Evolutionary conservation across 2,797 vertebrate genomes (phyloP).

Genomic region (Erpetoichthys calabaricus): DNA sequence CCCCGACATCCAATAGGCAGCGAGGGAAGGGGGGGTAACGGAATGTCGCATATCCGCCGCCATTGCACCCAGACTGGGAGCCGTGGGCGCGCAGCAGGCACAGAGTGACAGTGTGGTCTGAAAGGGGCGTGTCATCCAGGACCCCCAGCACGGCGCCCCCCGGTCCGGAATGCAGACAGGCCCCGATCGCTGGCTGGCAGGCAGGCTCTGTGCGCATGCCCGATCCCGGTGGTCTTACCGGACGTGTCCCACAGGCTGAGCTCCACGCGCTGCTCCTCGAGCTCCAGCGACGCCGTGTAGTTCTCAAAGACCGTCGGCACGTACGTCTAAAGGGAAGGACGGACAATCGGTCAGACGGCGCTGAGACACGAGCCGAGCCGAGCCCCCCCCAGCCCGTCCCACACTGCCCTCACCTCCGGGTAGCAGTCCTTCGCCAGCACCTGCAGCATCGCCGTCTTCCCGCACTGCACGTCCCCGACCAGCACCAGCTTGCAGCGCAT

Average conservation of each 20-base stretch:
- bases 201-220: too few species aligned
- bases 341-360: not conserved
- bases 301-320: constrained; percentile 94
- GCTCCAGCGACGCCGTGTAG: constrained; percentile 81
- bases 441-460: constrained; percentile 93
- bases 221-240: constrained; percentile 45
- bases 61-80: too few species aligned
- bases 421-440: constrained; percentile 89
- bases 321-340: constrained; percentile 55
- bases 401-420: constrained; percentile 64
- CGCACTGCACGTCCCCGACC: constrained; percentile 88
- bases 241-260: constrained; percentile 94
- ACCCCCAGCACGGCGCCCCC: too few species aligned
- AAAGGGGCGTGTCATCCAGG: too few species aligned
- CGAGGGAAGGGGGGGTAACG: too few species aligned
- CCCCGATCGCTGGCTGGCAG: too few species aligned
- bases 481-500: constrained; percentile 82
- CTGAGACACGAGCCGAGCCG: constrained; percentile 17
- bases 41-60: too few species aligned
- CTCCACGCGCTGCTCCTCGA: constrained; percentile 83
- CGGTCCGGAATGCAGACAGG: too few species aligned
- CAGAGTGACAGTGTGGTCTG: too few species aligned
- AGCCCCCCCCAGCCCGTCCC: constrained; percentile 44
- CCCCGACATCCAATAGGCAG: too few species aligned
- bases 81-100: too few species aligned